Evolutionary conservation across 2,797 vertebrate species (phyloP).

Genomic region (Mustela erminea): DNA sequence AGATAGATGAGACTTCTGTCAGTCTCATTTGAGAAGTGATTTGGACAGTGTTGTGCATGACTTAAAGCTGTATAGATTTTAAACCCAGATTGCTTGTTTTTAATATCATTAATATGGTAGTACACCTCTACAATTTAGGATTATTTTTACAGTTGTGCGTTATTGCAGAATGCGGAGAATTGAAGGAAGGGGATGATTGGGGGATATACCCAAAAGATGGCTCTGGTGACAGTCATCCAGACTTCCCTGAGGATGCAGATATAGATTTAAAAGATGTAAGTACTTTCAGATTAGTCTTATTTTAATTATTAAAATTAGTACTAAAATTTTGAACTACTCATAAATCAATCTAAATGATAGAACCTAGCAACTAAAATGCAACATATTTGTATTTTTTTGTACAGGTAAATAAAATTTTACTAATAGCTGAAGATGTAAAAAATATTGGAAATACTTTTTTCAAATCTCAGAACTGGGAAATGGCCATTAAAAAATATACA

Average conservation of each 20-base stretch:
- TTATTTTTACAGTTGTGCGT: constrained; percentile 91
- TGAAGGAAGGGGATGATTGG: constrained; percentile 94
- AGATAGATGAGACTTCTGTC: background rate
- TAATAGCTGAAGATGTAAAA: constrained; percentile 95
- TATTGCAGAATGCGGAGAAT: constrained; percentile 95
- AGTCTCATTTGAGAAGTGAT: background rate
- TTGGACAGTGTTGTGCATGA: background rate
- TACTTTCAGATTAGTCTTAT: constrained; percentile 54
- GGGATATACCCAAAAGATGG: constrained; percentile 90
- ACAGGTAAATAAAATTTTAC: constrained; percentile 94
- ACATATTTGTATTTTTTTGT: constrained; percentile 74
- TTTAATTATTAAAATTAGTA: background rate
- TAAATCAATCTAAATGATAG: background rate
- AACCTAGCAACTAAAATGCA: constrained; percentile 11
- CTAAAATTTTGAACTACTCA: background rate
- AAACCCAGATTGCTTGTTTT: background rate
- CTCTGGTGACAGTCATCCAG: constrained; percentile 93
- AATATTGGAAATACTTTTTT: constrained; percentile 95
- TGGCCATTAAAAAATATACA: constrained; percentile 93
- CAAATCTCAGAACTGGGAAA: constrained; percentile 95
- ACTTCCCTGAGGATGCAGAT: constrained; percentile 97
- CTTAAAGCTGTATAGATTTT: background rate
- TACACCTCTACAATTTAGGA: constrained; percentile 25
- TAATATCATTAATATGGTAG: background rate
- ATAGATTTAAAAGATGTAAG: constrained; percentile 95